Base-by-base conservation (phyloP, 2,888 invertebrate genomes). In the Eudasyphora cyanicolor region DNA sequence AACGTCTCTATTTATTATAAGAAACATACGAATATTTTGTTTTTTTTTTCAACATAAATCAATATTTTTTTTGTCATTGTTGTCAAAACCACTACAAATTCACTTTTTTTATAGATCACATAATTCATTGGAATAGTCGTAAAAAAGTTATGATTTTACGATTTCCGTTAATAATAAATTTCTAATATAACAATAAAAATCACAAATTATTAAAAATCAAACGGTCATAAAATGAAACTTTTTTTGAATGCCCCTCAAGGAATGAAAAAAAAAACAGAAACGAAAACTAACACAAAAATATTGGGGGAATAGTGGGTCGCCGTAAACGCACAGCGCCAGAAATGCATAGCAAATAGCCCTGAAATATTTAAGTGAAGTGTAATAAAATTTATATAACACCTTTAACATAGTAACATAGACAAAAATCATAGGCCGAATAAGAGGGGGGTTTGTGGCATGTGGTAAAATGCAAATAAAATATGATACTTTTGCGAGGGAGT, bases 121-220 rank as follows among this genome's bases (percentile, higher is more conserved):
- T 57, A 57, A 57, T 54, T 54, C 49, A 49, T 67, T 19, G 64
- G 14, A 64, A 54, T 45, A 60, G 27, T 62, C 62, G 49, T 64
- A 54, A 73, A 73, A 78, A 78, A 42, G 10, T 27, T 73, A 73
- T 67, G 73, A 67, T 79, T 79, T 73, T 74, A 57, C 73, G 67
- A 69, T 79, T 79, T 79, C 74, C 74, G 73, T 74, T 79, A 54
- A 14, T 79, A 54, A 79, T 79, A 79, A 74, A 74, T 64, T 51
- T 75, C 35, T 51, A 76, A 38, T 76, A 27, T n/a, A 64, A 64
- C 8, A 38, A 38, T 38, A 64, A 64, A 38, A 38, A 17, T 64
- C 17, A 38, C 38, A 64, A 38, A 64, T 64, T 64, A 64, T 64
- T 64, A 35, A 64, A 64, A 64, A 64, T 64, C 35, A 19, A 64